Conservation (phyloP, 2,888 invertebrate genomes). For the Leucophora obtusa region DNA sequence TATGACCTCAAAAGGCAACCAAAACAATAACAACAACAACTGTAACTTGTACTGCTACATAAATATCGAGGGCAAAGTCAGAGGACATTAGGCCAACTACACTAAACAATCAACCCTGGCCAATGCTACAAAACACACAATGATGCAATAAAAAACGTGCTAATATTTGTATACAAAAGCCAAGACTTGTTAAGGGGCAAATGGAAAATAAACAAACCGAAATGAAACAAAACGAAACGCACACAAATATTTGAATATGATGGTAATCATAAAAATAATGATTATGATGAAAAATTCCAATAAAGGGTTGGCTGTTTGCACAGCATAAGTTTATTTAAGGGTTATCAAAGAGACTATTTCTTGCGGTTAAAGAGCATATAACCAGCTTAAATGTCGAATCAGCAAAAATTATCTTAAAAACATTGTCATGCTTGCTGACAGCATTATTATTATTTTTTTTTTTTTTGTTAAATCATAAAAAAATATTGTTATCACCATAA, state of each 20-base stretch:
- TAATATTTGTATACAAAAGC: not conserved
- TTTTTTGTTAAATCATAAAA: slow-evolving; percentile 3
- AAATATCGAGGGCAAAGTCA: not conserved
- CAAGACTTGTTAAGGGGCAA: not conserved
- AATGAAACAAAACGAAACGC: not conserved
- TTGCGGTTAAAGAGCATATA: slow-evolving; percentile 21
- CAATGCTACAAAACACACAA: not conserved
- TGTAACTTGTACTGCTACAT: not conserved
- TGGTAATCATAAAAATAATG: not conserved
- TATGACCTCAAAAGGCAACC: slow-evolving; percentile 21
- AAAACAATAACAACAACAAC: not conserved
- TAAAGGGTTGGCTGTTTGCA: not conserved
- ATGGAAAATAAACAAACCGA: not conserved
- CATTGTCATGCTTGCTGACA: slow-evolving; percentile 33
- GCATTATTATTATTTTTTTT: not conserved
- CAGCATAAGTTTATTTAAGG: not conserved
- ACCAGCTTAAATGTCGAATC: slow-evolving; percentile 19
- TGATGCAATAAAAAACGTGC: not conserved
- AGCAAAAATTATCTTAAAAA: slow-evolving; percentile 27
- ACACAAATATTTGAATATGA: not conserved
- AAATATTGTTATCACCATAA: not conserved
- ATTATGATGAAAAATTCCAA: not conserved
- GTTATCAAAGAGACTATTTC: not conserved
- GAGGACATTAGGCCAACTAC: not conserved
- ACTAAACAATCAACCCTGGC: not conserved